phyloP scores from a whole-genome alignment of 2,888 invertebrate genomes.

The Acronicta leporina region DNA sequence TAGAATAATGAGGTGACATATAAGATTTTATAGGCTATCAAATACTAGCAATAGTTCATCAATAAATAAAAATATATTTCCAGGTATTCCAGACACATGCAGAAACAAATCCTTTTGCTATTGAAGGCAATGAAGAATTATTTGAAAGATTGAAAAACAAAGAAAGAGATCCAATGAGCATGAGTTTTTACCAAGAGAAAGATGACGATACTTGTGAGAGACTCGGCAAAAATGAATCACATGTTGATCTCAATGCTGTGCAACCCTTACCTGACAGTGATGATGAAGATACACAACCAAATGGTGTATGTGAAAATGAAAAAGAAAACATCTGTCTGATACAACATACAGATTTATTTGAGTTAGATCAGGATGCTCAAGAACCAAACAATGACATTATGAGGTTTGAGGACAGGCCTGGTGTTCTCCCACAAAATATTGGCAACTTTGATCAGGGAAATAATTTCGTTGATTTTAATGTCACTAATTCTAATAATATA shows the following conservation, averaged over 20 bases:
- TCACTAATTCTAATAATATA: constrained; percentile 68
- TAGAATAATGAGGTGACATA: too few species aligned
- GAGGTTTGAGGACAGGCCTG: constrained; percentile 74
- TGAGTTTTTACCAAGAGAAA: constrained; percentile 91
- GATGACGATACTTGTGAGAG: constrained; percentile 87
- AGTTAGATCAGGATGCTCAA: constrained; percentile 57
- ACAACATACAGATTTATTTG: constrained; percentile 67
- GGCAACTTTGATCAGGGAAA: constrained; percentile 67
- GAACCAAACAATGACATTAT: constrained; percentile 83
- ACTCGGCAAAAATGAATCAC: constrained; percentile 73
- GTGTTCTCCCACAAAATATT: constrained; percentile 63
- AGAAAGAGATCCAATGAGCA: constrained; percentile 90
- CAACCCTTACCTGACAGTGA: constrained; percentile 88
- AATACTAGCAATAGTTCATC: too few species aligned
- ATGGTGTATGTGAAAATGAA: constrained; percentile 72
- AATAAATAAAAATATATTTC: constrained; percentile 29
- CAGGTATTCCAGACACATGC: constrained; percentile 84
- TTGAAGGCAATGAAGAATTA: constrained; percentile 82
- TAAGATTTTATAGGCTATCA: too few species aligned
- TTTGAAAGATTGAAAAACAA: constrained; percentile 87
- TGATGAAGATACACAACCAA: constrained; percentile 79
- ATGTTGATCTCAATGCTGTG: constrained; percentile 90
- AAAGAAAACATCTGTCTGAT: constrained; percentile 80
- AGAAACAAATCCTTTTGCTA: constrained; percentile 84
- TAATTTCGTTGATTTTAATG: constrained; percentile 73